Percentiles rank a stretch among this genome's conserved stretches.
phyloP scores from a whole-genome alignment of 1,140 invertebrate genomes.

The Luehdorfia chinensis region DNA sequence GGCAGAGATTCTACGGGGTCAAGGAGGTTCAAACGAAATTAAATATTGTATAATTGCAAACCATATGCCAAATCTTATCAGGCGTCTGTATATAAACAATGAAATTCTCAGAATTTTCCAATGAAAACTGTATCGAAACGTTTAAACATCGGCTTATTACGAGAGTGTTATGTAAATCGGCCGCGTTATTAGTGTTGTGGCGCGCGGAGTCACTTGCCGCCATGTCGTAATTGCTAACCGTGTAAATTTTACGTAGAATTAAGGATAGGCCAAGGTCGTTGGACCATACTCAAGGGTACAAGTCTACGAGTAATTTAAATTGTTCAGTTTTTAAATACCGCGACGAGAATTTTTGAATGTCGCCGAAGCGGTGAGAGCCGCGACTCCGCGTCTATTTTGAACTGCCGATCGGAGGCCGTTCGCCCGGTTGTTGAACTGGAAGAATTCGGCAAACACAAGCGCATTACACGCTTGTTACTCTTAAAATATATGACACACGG shows the following conservation, averaged over 20 bases:
- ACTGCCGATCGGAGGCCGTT: slow-evolving; percentile 60
- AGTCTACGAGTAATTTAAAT: background rate
- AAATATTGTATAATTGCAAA: slow-evolving; percentile 44
- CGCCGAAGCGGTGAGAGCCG: slow-evolving; percentile 51
- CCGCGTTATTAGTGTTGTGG: slow-evolving; percentile 6
- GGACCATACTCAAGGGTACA: background rate
- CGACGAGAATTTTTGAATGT: slow-evolving; percentile 54
- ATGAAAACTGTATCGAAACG: slow-evolving; percentile 9
- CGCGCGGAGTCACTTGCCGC: slow-evolving; percentile 7
- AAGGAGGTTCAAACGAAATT: slow-evolving; percentile 64
- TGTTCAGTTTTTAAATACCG: slow-evolving; percentile 10
- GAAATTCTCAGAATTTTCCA: slow-evolving; percentile 12
- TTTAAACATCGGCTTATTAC: slow-evolving; percentile 12
- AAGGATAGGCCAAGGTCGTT: slow-evolving; percentile 13
- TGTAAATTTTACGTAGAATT: slow-evolving; percentile 1
- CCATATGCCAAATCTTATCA: slow-evolving; percentile 39
- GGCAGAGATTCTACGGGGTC: slow-evolving; percentile 48
- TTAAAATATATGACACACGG: slow-evolving; percentile 50
- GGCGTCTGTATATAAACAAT: slow-evolving; percentile 16
- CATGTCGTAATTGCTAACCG: slow-evolving; percentile 13
- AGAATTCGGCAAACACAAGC: slow-evolving; percentile 74
- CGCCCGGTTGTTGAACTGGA: slow-evolving; percentile 73
- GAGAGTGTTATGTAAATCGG: slow-evolving; percentile 17
- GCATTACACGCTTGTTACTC: slow-evolving; percentile 66
- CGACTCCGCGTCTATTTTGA: slow-evolving; percentile 69